These are phyloP conservation scores for Drosophila anomalata DNA, from an alignment of 2,888 invertebrate species.

Conservation along the genomic window DNA sequence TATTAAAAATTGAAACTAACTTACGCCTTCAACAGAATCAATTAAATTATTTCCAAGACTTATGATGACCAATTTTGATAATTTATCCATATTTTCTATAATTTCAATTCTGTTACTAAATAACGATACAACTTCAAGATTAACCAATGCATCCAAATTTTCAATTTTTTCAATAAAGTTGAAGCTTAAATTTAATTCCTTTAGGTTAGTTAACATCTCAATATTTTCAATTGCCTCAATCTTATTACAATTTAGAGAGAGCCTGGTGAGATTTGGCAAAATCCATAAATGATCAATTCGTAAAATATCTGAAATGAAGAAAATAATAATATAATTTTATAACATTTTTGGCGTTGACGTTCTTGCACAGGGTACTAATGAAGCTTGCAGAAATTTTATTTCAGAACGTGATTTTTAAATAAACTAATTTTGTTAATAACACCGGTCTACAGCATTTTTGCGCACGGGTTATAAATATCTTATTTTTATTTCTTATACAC, in stretches of 20 bases:
- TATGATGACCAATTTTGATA: constrained; percentile 90
- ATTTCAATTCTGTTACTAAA: constrained; percentile 90
- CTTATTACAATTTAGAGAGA: constrained; percentile 92
- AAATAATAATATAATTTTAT: too few relatives aligned
- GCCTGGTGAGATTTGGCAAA: constrained; percentile 89
- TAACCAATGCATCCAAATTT: constrained; percentile 89
- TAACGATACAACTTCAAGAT: constrained; percentile 90
- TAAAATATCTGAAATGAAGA: constrained; percentile 87
- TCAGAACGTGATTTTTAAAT: too few relatives aligned
- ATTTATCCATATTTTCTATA: constrained; percentile 90
- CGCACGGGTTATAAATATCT: too few relatives aligned
- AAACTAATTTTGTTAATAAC: too few relatives aligned
- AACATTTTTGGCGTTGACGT: too few relatives aligned
- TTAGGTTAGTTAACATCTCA: constrained; percentile 88
- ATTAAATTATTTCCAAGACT: constrained; percentile 93
- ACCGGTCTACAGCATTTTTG: too few relatives aligned
- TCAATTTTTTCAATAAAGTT: constrained; percentile 93
- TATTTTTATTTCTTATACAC: too few relatives aligned
- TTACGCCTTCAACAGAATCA: constrained; percentile 89
- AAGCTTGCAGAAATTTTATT: too few relatives aligned
- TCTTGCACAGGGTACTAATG: too few relatives aligned
- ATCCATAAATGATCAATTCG: constrained; percentile 94
- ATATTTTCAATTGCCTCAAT: constrained; percentile 95
- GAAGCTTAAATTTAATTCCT: constrained; percentile 93
- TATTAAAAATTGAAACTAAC: constrained; percentile 40